Conservation (phyloP, 2,797 vertebrate genomes). For the Parauchenoglanis punctatus region DNA sequence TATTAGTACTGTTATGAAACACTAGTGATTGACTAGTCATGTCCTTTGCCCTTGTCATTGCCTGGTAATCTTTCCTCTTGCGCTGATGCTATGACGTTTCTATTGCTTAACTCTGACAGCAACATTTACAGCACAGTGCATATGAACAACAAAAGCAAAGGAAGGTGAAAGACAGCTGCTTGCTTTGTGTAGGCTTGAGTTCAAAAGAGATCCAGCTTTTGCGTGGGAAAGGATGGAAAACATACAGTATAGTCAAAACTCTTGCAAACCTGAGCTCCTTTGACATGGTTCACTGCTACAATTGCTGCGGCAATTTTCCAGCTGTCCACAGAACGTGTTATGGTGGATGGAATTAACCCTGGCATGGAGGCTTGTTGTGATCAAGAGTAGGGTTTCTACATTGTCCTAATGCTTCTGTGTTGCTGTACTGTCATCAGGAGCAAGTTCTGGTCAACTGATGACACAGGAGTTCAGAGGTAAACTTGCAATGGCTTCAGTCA, state of each 20-base stretch:
- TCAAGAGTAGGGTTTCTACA: not conserved
- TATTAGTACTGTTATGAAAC: slow-evolving; percentile 1
- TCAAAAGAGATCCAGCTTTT: not conserved
- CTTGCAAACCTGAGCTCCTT: not conserved
- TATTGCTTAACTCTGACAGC: slow-evolving; percentile 22
- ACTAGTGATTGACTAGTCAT: not conserved
- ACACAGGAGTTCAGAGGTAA: not conserved
- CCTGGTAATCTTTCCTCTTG: slow-evolving; percentile 10
- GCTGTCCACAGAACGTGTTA: not conserved
- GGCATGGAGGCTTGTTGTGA: not conserved
- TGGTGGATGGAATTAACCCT: not conserved
- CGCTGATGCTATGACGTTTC: not conserved
- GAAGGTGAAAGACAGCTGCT: slow-evolving; percentile 1
- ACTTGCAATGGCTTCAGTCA: not conserved
- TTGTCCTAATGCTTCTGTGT: too few relatives aligned
- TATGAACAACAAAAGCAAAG: not conserved
- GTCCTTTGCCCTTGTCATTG: slow-evolving; percentile 13
- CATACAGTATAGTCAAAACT: not conserved
- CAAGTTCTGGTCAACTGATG: not conserved
- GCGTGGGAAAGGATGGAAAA: not conserved
- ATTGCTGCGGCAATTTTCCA: not conserved
- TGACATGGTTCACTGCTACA: not conserved
- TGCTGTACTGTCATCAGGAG: not conserved
- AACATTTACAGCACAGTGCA: slow-evolving; percentile 19
- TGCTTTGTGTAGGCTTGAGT: slow-evolving; percentile 11